Percentiles rank a stretch among this genome's conserved stretches.
phyloP scores from a whole-genome alignment of 2,888 invertebrate species.

The Abrostola tripartita region DNA sequence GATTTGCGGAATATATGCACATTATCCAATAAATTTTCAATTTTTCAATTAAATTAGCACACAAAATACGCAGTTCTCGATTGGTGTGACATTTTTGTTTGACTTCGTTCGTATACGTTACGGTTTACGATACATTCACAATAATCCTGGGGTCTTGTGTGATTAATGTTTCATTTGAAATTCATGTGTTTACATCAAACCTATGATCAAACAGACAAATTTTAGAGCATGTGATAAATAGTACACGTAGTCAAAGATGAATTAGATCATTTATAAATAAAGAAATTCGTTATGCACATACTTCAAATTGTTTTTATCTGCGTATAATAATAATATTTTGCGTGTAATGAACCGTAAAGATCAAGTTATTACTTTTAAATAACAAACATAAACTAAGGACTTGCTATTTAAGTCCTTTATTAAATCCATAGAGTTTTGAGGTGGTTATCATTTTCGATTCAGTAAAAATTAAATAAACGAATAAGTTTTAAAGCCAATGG shows the following conservation, averaged over 20 bases:
- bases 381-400: background rate
- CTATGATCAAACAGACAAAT: too few species aligned
- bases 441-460: too few species aligned
- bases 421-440: background rate
- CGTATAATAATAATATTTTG: background rate
- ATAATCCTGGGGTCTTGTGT: background rate
- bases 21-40: conserved; percentile 61
- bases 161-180: too few species aligned
- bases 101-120: conserved; percentile 49
- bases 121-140: background rate
- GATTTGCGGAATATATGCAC: conserved; percentile 59
- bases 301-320: too few species aligned
- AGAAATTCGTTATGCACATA: too few species aligned
- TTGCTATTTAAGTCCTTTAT: background rate
- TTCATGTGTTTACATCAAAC: too few species aligned
- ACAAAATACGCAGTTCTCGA: conserved; percentile 78
- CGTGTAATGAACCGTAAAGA: conserved; percentile 11
- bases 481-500: too few species aligned
- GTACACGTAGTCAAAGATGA: too few species aligned
- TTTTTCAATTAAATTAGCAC: conserved; percentile 62
- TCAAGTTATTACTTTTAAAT: conserved; percentile 4
- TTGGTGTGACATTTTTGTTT: conserved; percentile 72
- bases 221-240: too few species aligned
- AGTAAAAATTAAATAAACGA: too few species aligned
- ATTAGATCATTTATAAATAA: too few species aligned